Base-by-base conservation (phyloP, 2,888 invertebrate species). In the Lacanobia oleracea region DNA sequence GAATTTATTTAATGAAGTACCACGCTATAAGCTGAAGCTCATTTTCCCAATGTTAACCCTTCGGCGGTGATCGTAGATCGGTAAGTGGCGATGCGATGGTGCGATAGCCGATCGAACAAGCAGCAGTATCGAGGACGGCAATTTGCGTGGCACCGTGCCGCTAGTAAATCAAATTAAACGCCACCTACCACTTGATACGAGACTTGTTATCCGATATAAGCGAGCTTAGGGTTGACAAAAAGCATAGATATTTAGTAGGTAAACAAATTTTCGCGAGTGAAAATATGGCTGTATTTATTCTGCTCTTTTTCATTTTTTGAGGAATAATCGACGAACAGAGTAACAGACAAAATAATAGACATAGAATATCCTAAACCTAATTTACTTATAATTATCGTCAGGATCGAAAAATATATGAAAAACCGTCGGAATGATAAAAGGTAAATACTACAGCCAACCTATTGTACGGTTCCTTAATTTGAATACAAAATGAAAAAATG, bases 91-190 rank as follows among this genome's bases (percentile, higher is more conserved):
- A 79, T 72, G 68, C 56, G 59, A 81, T 81, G 51, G 67, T 63
- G 23, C 21, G 80, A 81, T 81, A 75, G 67, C 23, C 60, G 56
- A 75, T 67, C 68, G 73, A 72, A 73, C 68, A 23, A 71, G 68
- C 74, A 48, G 63, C 65, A 63, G 77, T 73, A 83, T 67, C 76
- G 81, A 79, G 82, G 83, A 76, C 69, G 60, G 81, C 84, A 88
- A 90, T 90, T 90, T 89, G 87, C 86, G 83, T 68, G 77, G 78
- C 75, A 75, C 75, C 75, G 53, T 67, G 81, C 87, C 81, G 80
- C 79, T 74, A 80, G 87, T 91, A 91, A 90, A 91, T 91, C 91
- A 91, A 90, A 90, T 88, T 90, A 91, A 90, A 89, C 89, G 84
- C 88, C 87, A 83, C 78, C 83, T 75, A 82, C 84, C 66, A 70